Evolutionary conservation across 2,888 invertebrate species (phyloP), one percentile per base, ranked within the genome.

Genomic region (Reticulitermes lucifugus): DNA sequence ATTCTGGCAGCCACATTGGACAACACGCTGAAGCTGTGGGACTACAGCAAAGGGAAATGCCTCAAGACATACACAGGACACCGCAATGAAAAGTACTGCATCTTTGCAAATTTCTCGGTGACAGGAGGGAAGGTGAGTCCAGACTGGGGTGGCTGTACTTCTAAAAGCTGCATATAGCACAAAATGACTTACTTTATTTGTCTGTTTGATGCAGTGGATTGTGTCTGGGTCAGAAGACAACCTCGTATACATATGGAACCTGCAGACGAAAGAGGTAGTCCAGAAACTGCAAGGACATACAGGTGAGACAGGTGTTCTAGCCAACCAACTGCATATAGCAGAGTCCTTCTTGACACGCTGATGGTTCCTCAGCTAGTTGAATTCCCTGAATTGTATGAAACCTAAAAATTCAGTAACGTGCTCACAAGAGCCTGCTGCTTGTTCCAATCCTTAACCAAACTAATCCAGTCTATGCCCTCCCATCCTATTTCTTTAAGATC

Each of bases 221-320:
- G 99, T 99, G 79, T 99, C 98, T 71, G 99, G 99, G n/a, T 99
- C 99, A 7, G 99, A 99, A 92, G 99, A 99, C 91, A 97, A 98
- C 91, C 94, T 98, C 93, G 98, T 99, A 0, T 99, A 99, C 90
- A 98, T 99, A 89, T 99, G 99, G 99, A 99, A 99, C 93, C 93
- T 99, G 88, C 99, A 99, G 91, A 98, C 99, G 22, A 99, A 99
- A 92, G 99, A 99, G 93, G 97, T 99, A 86, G 99, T 99, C 86
- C 99, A 99, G 92, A 97, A 98, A 91, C 92, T 99, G 87, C 96
- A 97, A 89, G 99, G 99, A 0, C 99, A 99, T 90, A 98, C 98
- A 88, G 98, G 99, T 95, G 25, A 79, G 79, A 18, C 18, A 18
- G 55, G 12, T 12, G 14, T 18, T 55, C 55, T 18, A 55, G 1